Evolutionary conservation across 2,113 vertebrate genomes (phyloP), one percentile per base, ranked within the genome.

Genomic region (Labeo rohita): DNA sequence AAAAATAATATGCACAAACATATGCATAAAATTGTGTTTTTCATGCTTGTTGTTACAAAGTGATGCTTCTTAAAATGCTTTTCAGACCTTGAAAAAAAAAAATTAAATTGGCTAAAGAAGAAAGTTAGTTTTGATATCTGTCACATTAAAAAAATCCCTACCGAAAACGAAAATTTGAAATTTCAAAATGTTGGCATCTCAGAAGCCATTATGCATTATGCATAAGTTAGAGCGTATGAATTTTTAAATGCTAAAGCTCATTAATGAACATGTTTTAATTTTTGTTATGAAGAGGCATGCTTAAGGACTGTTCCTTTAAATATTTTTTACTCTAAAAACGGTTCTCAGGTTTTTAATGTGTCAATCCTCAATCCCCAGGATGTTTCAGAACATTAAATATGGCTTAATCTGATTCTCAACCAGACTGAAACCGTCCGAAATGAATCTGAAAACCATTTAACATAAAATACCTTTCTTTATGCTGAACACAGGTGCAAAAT

Each of bases 401-500:
- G 54, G 52, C 76, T 79, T n/a, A 43, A 79, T 79, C 28, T 79
- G 54, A 79, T 79, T 59, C 76, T 79, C 34, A 59, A 47, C 45
- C 72, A 75, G 43, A 50, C 39, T 49, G 21, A 78, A 52, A 52
- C 12, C 23, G 4, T 52, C n/a, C 74, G 13, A 43, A 59, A 78
- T 79, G 76, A 13, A 39, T 79, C 76, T 65, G 63, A 50, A 63
- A 8, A 54, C 77, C 18, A 61, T 70, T 83, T 75, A 75, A 50
- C 21, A 68, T 73, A 36, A 52, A 75, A 80, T 61, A 72, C 54
- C 54, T 56, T 79, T 79, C 36, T 79, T 21, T 52, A 54, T 59
- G 59, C 36, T 92, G 91, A 89, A 93, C 94, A 92, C 90, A 92
- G 95, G 94, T 95, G 95, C 94, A 95, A 95, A 95, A 91, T 92